Conservation (phyloP, 2,888 invertebrate species). For the Trichopria drosophilae region DNA sequence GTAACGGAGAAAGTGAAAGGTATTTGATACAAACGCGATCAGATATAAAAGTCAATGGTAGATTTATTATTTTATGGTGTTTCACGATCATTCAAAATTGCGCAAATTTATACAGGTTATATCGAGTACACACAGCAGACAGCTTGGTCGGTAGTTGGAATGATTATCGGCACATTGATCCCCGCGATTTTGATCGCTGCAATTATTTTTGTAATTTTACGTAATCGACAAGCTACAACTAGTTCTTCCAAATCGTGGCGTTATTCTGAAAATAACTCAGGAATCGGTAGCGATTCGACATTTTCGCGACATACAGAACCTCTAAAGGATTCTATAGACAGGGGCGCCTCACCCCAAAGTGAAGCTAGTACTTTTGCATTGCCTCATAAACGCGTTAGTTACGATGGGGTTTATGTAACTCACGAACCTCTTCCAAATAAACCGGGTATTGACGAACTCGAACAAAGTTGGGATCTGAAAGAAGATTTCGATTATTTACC, state of each 20-base stretch:
- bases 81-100: no score
- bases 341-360: conserved; percentile 22
- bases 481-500: no score
- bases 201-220: conserved; percentile 34
- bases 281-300: conserved; percentile 23
- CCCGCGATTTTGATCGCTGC: conserved; percentile 58
- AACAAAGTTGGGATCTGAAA: conserved; percentile 79
- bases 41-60: no score
- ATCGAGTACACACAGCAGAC: conserved; percentile 68
- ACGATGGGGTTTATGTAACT: conserved; percentile 82
- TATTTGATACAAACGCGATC: no score
- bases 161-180: conserved; percentile 73
- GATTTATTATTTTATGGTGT: no score
- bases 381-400: conserved; percentile 68
- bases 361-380: conserved; percentile 16
- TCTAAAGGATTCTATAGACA: conserved; percentile 14
- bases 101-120: conserved; percentile 56
- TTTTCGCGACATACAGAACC: conserved; percentile 31
- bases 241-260: conserved; percentile 47
- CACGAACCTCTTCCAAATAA: conserved; percentile 77
- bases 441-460: conserved; percentile 78
- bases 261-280: conserved; percentile 46
- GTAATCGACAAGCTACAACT: conserved; percentile 13
- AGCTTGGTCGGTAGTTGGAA: conserved; percentile 73
- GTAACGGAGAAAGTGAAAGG: no score